Evolutionary conservation across 1,140 invertebrate species (phyloP), one percentile per base, ranked within the genome.

Genomic region (Probaryconus sp.): DNA sequence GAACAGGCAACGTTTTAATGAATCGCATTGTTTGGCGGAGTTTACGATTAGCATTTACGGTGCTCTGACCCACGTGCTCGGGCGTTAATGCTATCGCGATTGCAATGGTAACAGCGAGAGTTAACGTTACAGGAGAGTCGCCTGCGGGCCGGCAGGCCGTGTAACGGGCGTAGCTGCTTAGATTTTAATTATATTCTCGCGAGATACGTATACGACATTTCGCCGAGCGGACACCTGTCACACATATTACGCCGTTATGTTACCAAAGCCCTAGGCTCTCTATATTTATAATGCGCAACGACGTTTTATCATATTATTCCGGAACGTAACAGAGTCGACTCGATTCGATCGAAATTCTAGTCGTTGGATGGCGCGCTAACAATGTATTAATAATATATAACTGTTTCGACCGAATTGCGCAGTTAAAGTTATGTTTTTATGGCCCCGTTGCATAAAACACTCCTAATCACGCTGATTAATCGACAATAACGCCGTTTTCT

Each of bases 191-290:
- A 77, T 76, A 77, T 55, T 69, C 65, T 48, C 61, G 42, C 45
- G 13, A 45, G 47, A 48, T 56, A 55, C 67, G 21, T 60, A n/a
- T n/a, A 73, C 69, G 69, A 67, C 69, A 67, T 61, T 73, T 55
- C 21, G 31, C 56, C 45, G 26, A 28, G 35, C 60, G 71, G 76
- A 83, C 78, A 84, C 80, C 83, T 84, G 81, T 82, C 81, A 80
- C 73, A 67, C 58, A 76, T 71, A 69, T 76, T 64, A 71, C 67
- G 53, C 58, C n/a, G 67, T 61, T 70, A 61, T 69, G 48, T 47
- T 47, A 31, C 45, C 67, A 26, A 55, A 38, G 47, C 40, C 51
- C 61, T 47, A 47, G 61, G 35, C 21, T 47, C 53, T 35, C 51
- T 65, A 71, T 64, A 64, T 71, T 63, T 58, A 35, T 71, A 71